Evolutionary conservation across 2,888 invertebrate genomes (phyloP).

Genomic region (Caenorhabditis sp.): DNA sequence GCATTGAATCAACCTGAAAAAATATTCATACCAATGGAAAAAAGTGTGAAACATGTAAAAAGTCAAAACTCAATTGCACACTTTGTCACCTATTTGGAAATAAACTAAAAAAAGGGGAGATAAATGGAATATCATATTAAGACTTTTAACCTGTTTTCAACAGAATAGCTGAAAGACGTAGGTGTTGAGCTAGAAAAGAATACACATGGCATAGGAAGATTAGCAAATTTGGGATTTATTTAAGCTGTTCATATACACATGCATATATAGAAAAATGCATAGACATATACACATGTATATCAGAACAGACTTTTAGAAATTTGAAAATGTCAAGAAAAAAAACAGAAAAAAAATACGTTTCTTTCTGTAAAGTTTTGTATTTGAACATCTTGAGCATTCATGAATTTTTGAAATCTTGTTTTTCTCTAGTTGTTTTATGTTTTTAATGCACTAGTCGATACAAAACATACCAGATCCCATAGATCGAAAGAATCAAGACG

Average conservation of each 20-base stretch:
- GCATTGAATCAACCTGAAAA: constrained; percentile 69
- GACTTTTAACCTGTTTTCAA: constrained; percentile 45
- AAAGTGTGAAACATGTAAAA: neutral
- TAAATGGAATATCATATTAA: constrained; percentile 7
- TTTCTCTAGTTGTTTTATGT: too few species aligned
- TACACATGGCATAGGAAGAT: constrained; percentile 49
- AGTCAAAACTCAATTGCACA: neutral
- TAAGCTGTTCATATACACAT: constrained; percentile 60
- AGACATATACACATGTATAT: constrained; percentile 38
- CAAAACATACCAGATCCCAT: neutral
- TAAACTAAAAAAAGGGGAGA: too few species aligned
- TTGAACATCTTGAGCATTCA: neutral
- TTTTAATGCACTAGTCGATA: too few species aligned
- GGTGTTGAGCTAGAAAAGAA: constrained; percentile 41
- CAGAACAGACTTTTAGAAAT: constrained; percentile 12
- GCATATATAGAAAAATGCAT: constrained; percentile 25
- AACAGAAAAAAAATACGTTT: too few species aligned
- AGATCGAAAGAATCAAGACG: neutral
- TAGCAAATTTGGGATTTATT: constrained; percentile 57
- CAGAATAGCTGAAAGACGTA: constrained; percentile 22
- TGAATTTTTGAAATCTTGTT: neutral
- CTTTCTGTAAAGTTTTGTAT: too few species aligned
- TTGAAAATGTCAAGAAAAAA: neutral
- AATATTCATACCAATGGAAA: neutral
- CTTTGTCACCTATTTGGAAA: too few species aligned